A percentile compares a stretch with the other conserved stretches of the same genome.
Conservation (phyloP, 2,113 vertebrate species). For the Bagarius yarrelli region DNA sequence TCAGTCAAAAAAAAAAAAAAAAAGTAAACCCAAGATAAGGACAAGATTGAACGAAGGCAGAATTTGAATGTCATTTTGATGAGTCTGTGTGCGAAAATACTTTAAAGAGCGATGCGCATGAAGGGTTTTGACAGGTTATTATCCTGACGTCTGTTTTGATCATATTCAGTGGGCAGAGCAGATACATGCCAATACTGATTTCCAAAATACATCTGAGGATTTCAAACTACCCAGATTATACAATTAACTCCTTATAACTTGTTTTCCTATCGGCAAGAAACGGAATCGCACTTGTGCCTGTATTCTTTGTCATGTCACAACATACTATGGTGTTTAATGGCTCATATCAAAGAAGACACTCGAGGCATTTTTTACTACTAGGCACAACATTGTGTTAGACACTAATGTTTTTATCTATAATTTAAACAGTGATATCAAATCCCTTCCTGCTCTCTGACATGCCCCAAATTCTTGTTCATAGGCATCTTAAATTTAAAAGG, state of each 20-base stretch:
- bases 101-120: background rate
- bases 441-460: too few species aligned
- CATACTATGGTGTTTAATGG: too few species aligned
- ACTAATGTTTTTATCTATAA: too few species aligned
- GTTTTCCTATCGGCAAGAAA: too few species aligned
- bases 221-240: background rate
- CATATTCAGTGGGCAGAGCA: conserved; percentile 14
- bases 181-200: background rate
- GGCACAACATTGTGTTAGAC: too few species aligned
- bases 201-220: background rate
- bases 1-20: background rate
- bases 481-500: too few species aligned
- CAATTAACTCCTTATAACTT: background rate
- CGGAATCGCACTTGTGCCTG: too few species aligned
- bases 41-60: conserved; percentile 7
- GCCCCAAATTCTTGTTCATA: too few species aligned
- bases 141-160: conserved; percentile 37
- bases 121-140: conserved; percentile 33
- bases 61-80: conserved; percentile 26
- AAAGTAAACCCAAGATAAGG: conserved; percentile 29
- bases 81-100: background rate
- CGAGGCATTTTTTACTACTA: too few species aligned
- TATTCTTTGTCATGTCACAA: too few species aligned
- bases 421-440: too few species aligned
- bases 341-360: too few species aligned